Evolutionary conservation across 2,797 vertebrate species (phyloP), one percentile per base, ranked within the genome.

Genomic region (Poliocrania exsul): DNA sequence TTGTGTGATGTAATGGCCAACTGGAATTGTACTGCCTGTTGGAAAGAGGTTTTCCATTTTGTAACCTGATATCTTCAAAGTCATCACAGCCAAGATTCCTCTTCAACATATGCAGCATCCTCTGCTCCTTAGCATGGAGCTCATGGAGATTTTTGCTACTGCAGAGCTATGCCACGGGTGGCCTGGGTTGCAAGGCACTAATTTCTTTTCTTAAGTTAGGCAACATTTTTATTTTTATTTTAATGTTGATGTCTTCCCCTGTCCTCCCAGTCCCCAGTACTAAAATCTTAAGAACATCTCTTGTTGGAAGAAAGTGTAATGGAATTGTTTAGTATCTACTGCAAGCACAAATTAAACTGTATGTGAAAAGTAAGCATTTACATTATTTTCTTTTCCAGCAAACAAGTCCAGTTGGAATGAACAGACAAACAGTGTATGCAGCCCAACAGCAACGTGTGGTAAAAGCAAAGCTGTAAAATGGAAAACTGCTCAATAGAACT

Each of bases 31-130:
- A n/a, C 61, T 81, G 90, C 51, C 73, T 79, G 62, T 16, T 79
- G 77, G 77, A 82, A 81, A 72, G 50, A 50, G 80, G 35, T 88
- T 93, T 95, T 71, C 62, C 24, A 5, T 81, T 92, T 84, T 94
- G 70, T 79, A 88, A 58, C 50, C 54, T 60, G 54, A 21, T 79
- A 72, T 79, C 21, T 67, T 75, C 4, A 5, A 44, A 84, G 47
- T 17, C 35, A 21, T 50, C 58, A n/a, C 19, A 73, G 79, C 64
- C 87, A 90, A 71, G 72, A 47, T 81, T 88, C 42, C 42, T 64
- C 24, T 74, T 67, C 33, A 25, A 9, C 7, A 6, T 16, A 8
- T 12, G 69, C 81, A 86, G 53, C 64, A 37, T 13, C 29, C 67
- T 73, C 31, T 66, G 54, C 35, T 80, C 69, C 60, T 46, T 17